Evolutionary conservation across 2,113 vertebrate genomes (phyloP).

Genomic region (Orycteropus afer): DNA sequence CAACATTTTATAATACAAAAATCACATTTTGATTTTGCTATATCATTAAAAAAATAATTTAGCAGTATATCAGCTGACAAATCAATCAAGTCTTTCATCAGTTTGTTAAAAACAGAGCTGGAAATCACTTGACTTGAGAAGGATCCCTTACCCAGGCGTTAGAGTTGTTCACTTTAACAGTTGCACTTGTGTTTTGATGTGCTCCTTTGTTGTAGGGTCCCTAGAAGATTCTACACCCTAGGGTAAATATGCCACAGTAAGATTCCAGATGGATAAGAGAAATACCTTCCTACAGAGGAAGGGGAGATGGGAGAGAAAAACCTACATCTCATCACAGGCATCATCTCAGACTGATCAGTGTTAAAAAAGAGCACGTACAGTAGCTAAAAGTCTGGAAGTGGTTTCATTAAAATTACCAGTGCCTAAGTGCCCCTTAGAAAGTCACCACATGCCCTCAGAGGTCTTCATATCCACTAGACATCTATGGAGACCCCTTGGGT

Average conservation of each 20-base stretch:
- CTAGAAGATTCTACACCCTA: background rate
- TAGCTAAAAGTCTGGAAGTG: background rate
- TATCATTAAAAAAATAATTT: background rate
- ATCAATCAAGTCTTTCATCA: background rate
- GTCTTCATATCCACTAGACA: background rate
- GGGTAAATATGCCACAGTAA: background rate
- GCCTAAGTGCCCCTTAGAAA: background rate
- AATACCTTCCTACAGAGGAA: background rate
- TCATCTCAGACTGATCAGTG: background rate
- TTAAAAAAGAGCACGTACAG: background rate
- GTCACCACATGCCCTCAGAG: background rate
- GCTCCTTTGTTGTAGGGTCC: background rate
- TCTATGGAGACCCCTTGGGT: background rate
- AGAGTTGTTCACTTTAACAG: background rate
- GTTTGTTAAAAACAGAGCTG: conserved; percentile 26
- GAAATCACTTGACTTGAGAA: background rate
- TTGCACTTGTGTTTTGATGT: background rate
- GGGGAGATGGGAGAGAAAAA: background rate
- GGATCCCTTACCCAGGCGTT: background rate
- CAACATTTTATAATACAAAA: background rate
- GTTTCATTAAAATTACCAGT: background rate
- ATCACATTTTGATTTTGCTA: background rate
- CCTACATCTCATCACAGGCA: background rate
- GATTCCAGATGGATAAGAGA: background rate
- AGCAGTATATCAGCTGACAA: background rate